Evolutionary conservation across 2,113 vertebrate species (phyloP), one percentile per base, ranked within the genome.

Genomic region (Gambusia holbrooki): DNA sequence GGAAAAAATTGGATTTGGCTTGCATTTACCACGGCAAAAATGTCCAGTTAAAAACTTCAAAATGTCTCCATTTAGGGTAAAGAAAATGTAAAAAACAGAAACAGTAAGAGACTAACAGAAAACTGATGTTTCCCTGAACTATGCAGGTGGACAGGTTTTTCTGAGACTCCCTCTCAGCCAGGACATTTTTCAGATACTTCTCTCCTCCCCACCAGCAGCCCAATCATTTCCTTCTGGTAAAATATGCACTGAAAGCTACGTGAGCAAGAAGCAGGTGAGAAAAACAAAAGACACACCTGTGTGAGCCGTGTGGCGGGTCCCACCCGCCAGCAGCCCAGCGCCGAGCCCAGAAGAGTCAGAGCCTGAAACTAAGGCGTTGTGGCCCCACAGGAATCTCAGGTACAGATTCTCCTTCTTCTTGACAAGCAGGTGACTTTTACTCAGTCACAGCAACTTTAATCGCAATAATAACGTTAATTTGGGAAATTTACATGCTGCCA

Each of bases 281-380:
- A 71, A 84, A 84, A 75, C 32, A 76, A 84, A 84, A 65, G 73
- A 11, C 81, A 77, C 80, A 80, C 87, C 86, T 74, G 76, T 74
- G 1, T 64, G 19, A 40, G 67, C 14, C 35, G 0, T 30, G 40
- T 63, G 71, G 63, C 15, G 61, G n/a, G 71, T 80, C 73, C 58
- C 77, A 67, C 85, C 83, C 79, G 66, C 12, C 22, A 62, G 15
- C 62, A 19, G 1, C 35, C 27, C 13, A 54, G 28, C 32, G 0
- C 19, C 11, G 17, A 58, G 8, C 29, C 15, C 32, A 30, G 61
- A 48, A 81, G 67, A 32, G 37, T 54, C 45, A 9, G 35, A 58
- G 9, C 22, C 22, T 58, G 12, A 79, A 28, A 80, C 63, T 28
- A 5, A 40, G 4, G 42, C 73, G 81, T 19, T 58, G 51, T 58